Conservation (phyloP, 2,888 invertebrate genomes). For the Thereva unica region DNA sequence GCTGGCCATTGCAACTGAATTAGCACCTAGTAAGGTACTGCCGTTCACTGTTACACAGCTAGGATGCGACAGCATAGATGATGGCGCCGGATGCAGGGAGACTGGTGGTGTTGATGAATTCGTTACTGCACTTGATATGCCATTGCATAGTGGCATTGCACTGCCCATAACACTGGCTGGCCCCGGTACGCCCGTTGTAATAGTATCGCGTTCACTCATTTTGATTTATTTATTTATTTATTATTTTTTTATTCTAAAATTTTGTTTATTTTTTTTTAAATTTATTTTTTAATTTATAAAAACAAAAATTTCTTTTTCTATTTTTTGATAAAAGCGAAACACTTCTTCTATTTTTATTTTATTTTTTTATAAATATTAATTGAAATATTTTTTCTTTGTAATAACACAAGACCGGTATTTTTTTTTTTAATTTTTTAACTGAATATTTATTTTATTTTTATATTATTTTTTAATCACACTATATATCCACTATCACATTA, state of each 20-base stretch:
- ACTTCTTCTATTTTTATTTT: no score
- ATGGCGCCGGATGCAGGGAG: background rate
- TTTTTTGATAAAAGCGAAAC: no score
- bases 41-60: slow-evolving; percentile 37
- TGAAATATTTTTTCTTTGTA: no score
- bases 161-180: slow-evolving; percentile 29
- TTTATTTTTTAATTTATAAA: no score
- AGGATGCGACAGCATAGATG: slow-evolving; percentile 29
- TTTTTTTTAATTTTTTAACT: no score
- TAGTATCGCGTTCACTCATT: slow-evolving; percentile 39
- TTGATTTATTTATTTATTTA: background rate
- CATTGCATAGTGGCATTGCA: slow-evolving; percentile 40
- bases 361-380: no score
- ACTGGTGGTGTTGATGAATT: background rate
- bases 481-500: slow-evolving; percentile 7
- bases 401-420: no score
- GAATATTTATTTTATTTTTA: no score
- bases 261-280: no score
- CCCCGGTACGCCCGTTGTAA: slow-evolving; percentile 12
- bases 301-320: no score
- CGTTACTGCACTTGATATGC: slow-evolving; percentile 18
- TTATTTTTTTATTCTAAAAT: background rate
- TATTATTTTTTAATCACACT: background rate
- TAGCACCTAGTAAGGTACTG: background rate
- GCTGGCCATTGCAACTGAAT: slow-evolving; percentile 1